Conservation (phyloP, 2,113 vertebrate genomes). For the Martes martes region DNA sequence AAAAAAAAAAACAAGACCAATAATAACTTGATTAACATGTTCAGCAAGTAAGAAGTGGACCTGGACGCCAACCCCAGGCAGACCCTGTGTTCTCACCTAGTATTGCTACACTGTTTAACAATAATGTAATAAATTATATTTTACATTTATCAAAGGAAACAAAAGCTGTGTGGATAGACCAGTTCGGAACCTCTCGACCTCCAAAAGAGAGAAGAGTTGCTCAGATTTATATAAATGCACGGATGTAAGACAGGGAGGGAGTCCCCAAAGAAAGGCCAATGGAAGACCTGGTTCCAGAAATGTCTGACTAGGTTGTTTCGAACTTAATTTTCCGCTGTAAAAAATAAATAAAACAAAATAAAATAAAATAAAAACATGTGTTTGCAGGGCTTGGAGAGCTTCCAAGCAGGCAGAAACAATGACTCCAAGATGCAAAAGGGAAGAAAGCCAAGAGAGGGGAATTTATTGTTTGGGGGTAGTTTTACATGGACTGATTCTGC, state of each 20-base stretch:
- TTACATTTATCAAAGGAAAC: neutral
- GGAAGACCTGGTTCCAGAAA: neutral
- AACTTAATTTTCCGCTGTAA: neutral
- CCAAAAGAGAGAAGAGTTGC: neutral
- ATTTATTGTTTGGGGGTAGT: too few relatives aligned
- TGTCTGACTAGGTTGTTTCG: neutral
- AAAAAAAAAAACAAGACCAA: neutral
- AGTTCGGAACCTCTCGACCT: neutral
- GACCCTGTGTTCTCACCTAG: neutral
- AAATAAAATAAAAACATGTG: neutral
- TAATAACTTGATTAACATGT: fast-evolving
- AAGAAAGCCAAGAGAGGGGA: neutral
- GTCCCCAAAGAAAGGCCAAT: neutral
- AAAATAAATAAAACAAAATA: neutral
- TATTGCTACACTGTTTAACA: neutral
- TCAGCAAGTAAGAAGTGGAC: neutral
- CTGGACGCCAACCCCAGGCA: neutral
- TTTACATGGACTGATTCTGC: fast-evolving
- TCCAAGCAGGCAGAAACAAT: neutral
- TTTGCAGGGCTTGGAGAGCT: neutral
- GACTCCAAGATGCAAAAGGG: neutral
- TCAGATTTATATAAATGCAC: neutral
- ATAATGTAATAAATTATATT: neutral
- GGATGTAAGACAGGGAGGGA: too few relatives aligned
- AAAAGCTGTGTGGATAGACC: neutral